These are phyloP conservation scores for Momotus momota DNA, from an alignment of 2,797 vertebrate genomes.

Conservation along the genomic window DNA sequence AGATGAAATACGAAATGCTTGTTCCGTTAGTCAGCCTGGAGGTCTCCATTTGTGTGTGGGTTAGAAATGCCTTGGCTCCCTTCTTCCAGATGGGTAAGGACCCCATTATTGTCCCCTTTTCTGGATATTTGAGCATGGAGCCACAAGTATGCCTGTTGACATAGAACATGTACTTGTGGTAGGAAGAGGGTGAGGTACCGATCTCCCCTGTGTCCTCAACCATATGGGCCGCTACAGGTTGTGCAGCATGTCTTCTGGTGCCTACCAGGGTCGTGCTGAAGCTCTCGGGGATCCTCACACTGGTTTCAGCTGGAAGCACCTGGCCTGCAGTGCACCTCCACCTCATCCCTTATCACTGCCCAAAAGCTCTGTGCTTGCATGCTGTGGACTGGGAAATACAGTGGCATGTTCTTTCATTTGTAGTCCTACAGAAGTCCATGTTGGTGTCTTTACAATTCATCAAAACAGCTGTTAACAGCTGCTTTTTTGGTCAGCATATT, in stretches of 20 bases:
- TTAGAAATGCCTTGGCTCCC: background rate
- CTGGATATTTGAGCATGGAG: background rate
- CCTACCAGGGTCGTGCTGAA: background rate
- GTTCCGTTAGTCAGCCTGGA: background rate
- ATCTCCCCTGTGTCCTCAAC: background rate
- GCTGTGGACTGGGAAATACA: background rate
- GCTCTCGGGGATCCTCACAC: background rate
- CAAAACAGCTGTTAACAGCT: background rate
- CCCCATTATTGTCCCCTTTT: background rate
- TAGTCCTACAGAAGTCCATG: background rate
- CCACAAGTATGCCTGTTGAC: background rate
- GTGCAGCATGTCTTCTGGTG: background rate
- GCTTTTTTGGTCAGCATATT: background rate
- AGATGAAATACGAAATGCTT: background rate
- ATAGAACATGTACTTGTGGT: background rate
- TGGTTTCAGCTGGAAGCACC: background rate
- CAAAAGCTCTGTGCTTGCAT: background rate
- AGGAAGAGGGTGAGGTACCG: background rate
- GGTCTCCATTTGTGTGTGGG: background rate
- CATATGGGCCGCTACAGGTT: background rate
- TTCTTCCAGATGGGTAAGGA: background rate
- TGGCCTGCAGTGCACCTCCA: background rate
- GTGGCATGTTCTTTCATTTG: background rate
- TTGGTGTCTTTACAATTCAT: background rate
- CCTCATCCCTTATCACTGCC: background rate